Base-by-base conservation (phyloP, 2,113 vertebrate species). In the Urocynchramus pylzowi region DNA sequence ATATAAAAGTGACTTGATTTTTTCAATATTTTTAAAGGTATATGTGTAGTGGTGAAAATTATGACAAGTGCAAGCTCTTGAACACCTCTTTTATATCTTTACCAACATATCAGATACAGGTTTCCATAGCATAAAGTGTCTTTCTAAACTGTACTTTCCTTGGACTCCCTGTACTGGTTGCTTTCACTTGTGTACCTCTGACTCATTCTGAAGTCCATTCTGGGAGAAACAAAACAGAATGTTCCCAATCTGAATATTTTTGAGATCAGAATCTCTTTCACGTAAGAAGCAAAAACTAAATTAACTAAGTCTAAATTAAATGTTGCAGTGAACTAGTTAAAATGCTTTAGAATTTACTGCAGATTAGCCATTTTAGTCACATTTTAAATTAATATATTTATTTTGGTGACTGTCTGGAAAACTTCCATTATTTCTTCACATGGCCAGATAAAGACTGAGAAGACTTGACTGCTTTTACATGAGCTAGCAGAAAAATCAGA, bases 91-190 rank as follows among this genome's bases (percentile, higher is more conserved):
- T 39, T n/a, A 24, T 47, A 19, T 7, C 13, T 84, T 79, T 76
- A n/a, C 7, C 3, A 3, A 10, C 1, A 0, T 63, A 41, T 57
- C 39, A 50, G 47, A 50, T 17, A 42, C 9, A 54, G 17, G 2
- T 42, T 85, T 82, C 47, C n/a, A 44, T 8, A 65, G 11, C 16
- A 8, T 76, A 20, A 76, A 67, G 17, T 61, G 44, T 47, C 54
- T 74, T 77, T 64, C 65, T 56, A 56, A 45, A 64, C 33, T 24
- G 18, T 39, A 17, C 6, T 63, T 50, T 67, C 37, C 26, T 41
- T 63, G 33, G 12, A 20, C 2, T 3, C 16, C 30, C 12, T 13
- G 4, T 6, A 35, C 17, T 30, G 53, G 27, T 31, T 74, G 47
- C 59, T 53, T 42, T 67, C 37, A 26, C 22, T 65, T 54, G 14